These are phyloP conservation scores for Coleophora flavipennella DNA, from an alignment of 2,888 invertebrate species.

Conservation along the genomic window DNA sequence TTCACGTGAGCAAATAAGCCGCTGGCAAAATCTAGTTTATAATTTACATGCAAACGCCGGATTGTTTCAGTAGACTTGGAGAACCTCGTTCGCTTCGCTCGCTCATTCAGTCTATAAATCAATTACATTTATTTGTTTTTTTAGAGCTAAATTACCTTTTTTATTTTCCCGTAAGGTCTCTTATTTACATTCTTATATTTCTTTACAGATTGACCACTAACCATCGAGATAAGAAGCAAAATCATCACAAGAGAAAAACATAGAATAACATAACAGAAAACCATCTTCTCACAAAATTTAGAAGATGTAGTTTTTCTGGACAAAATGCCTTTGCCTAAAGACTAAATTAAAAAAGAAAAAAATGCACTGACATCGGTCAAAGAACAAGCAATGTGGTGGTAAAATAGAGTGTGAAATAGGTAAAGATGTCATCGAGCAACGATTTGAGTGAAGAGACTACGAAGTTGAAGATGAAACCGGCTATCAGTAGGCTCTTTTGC, in stretches of 20 bases:
- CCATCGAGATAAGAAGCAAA: too few relatives aligned
- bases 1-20: too few relatives aligned
- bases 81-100: too few relatives aligned
- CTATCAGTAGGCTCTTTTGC: conserved; percentile 59
- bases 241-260: not conserved
- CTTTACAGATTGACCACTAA: conserved; percentile 2
- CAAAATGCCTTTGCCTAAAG: not conserved
- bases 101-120: too few relatives aligned
- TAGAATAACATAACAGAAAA: conserved; percentile 21
- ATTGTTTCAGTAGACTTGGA: too few relatives aligned
- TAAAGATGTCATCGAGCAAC: conserved; percentile 51
- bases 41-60: too few relatives aligned
- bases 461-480: conserved; percentile 58
- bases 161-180: too few relatives aligned
- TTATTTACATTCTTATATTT: not conserved
- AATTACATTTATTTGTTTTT: too few relatives aligned
- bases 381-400: not conserved
- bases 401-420: not conserved
- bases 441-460: conserved; percentile 43
- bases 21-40: too few relatives aligned
- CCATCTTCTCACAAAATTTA: conserved; percentile 36
- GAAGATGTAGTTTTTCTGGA: conserved; percentile 39
- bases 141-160: too few relatives aligned
- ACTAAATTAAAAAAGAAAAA: not conserved
- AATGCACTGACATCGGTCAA: not conserved